Evolutionary conservation across 2,888 invertebrate species (phyloP).

Genomic region (Cryptocheilus praepositus): DNA sequence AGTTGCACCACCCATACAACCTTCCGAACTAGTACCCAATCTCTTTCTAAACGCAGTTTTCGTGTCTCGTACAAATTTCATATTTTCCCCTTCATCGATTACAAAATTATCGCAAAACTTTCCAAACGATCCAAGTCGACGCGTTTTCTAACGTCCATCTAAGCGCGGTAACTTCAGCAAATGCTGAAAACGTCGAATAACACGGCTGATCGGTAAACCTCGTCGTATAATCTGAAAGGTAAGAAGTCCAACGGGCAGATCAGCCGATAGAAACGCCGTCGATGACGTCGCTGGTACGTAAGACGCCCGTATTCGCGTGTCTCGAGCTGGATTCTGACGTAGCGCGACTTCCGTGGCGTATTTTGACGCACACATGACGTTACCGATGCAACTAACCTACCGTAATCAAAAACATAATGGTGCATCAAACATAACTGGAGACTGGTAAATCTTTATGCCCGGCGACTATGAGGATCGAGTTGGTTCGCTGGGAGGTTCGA

Average conservation of each 20-base stretch:
- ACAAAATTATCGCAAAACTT: too few relatives aligned
- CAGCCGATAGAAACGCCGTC: not conserved
- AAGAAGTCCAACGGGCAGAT: not conserved
- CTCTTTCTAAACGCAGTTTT: too few relatives aligned
- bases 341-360: conserved; percentile 28
- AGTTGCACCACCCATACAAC: too few relatives aligned
- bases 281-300: conserved; percentile 19
- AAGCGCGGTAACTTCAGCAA: too few relatives aligned
- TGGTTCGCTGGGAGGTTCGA: conserved; percentile 41
- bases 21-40: too few relatives aligned
- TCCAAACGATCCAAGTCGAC: too few relatives aligned
- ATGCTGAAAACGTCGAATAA: too few relatives aligned
- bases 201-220: too few relatives aligned
- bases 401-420: conserved; percentile 71
- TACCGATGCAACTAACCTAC: conserved; percentile 73
- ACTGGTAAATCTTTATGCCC: conserved; percentile 70
- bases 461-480: conserved; percentile 59
- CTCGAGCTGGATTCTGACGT: conserved; percentile 28
- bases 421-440: conserved; percentile 74
- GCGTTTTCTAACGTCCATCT: too few relatives aligned
- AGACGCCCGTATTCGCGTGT: conserved; percentile 11
- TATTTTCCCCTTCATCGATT: too few relatives aligned
- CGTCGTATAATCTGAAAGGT: not conserved
- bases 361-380: conserved; percentile 60
- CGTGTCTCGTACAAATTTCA: too few relatives aligned